phyloP scores from a whole-genome alignment of 2,888 invertebrate genomes.

The Drepanosiphum platanoidis region DNA sequence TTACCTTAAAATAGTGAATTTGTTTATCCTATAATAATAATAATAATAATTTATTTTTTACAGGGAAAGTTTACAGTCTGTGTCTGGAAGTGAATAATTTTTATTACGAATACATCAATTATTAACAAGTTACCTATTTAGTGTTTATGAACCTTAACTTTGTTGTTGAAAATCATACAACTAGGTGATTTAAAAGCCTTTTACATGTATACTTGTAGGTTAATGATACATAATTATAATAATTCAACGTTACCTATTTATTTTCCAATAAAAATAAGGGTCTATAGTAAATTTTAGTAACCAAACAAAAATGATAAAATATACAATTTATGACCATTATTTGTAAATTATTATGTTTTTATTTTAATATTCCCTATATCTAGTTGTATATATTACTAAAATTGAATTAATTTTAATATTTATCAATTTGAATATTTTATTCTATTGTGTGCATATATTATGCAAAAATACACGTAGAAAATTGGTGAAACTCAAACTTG shows the following conservation, averaged over 20 bases:
- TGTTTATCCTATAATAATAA: background rate
- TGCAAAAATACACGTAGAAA: no score
- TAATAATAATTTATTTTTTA: background rate
- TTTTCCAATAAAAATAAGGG: background rate
- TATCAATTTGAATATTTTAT: background rate
- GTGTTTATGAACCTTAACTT: background rate
- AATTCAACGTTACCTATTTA: background rate
- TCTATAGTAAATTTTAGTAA: background rate
- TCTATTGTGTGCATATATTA: no score
- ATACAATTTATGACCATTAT: background rate
- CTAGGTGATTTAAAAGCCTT: background rate
- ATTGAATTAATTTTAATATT: no score
- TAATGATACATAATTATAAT: background rate
- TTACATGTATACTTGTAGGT: background rate
- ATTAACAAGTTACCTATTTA: constrained; percentile 7
- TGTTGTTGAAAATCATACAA: background rate
- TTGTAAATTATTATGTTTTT: background rate
- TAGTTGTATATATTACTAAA: background rate
- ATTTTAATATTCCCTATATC: background rate
- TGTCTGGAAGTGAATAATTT: constrained; percentile 7
- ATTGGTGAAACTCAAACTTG: no score
- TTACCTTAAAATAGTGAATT: background rate
- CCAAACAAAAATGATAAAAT: no score
- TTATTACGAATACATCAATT: background rate
- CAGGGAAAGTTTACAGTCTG: constrained; percentile 13